phyloP scores from a whole-genome alignment of 2,888 invertebrate genomes.

The Myopa tessellatipennis region DNA sequence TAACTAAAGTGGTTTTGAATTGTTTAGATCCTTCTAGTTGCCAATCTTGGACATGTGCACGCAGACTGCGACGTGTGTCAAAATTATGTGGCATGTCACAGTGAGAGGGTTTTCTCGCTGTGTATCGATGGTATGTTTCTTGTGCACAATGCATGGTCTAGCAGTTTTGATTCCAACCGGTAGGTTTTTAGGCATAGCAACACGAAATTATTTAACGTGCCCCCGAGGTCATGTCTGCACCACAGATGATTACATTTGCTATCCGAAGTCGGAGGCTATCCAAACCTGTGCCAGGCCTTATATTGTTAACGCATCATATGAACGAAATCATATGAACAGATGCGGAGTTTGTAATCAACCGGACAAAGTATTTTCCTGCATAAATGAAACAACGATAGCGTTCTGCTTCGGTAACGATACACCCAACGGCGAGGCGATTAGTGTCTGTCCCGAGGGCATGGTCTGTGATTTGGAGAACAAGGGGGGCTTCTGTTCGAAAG shows the following conservation, averaged over 20 bases:
- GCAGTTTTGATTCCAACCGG: neutral
- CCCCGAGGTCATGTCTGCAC: conserved; percentile 45
- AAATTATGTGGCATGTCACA: conserved; percentile 47
- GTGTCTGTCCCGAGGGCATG: conserved; percentile 47
- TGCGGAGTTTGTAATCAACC: conserved; percentile 49
- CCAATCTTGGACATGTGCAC: neutral
- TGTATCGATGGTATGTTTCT: conserved; percentile 45
- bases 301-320: neutral
- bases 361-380: conserved; percentile 46
- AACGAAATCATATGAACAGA: neutral
- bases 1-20: too few relatives aligned
- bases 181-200: conserved; percentile 41
- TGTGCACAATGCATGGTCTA: neutral
- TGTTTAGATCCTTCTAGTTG: neutral
- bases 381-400: conserved; percentile 48
- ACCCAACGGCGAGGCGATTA: conserved; percentile 35
- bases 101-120: conserved; percentile 45
- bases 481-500: conserved; percentile 47
- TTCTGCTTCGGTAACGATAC: conserved; percentile 48
- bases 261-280: conserved; percentile 26
- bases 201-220: conserved; percentile 41
- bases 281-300: conserved; percentile 40
- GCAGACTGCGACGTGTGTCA: conserved; percentile 46
- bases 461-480: conserved; percentile 51
- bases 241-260: conserved; percentile 41